Evolutionary conservation across 2,797 vertebrate species (phyloP).

Genomic region (Serranus cabrilla): DNA sequence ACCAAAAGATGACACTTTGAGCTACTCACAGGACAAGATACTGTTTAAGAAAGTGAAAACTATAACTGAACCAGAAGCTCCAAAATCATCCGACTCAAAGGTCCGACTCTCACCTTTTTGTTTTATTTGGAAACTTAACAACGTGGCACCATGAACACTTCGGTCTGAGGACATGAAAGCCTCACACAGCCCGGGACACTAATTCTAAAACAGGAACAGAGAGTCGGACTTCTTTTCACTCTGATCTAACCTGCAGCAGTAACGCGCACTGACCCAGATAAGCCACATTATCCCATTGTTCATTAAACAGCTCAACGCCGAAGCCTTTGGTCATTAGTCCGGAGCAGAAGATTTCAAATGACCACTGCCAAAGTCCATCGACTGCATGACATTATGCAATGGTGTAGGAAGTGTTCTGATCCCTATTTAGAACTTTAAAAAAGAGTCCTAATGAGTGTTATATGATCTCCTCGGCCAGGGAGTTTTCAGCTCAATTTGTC

Average conservation of each 20-base stretch:
- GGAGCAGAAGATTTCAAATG: constrained; percentile 31
- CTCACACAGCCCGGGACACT: constrained; percentile 21
- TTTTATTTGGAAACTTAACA: constrained; percentile 25
- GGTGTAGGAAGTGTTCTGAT: constrained; percentile 7
- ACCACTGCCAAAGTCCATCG: constrained; percentile 35
- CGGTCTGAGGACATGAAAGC: constrained; percentile 8
- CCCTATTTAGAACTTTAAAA: neutral
- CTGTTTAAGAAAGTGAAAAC: neutral
- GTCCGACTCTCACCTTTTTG: neutral
- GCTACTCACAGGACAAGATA: neutral
- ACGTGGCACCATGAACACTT: constrained; percentile 13
- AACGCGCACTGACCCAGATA: constrained; percentile 65
- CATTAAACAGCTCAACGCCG: constrained; percentile 31
- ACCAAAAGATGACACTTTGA: too few species aligned
- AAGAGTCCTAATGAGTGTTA: neutral
- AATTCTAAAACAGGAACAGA: constrained; percentile 49
- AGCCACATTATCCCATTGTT: constrained; percentile 51
- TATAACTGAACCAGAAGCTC: neutral
- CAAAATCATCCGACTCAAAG: constrained; percentile 1
- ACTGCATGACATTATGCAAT: neutral
- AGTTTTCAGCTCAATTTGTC: too few species aligned
- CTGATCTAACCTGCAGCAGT: constrained; percentile 57
- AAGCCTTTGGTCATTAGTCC: constrained; percentile 48
- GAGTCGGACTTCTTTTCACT: constrained; percentile 51
- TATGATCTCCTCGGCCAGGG: too few species aligned